These are phyloP conservation scores for Cheilosia vulpina DNA, from an alignment of 2,888 invertebrate species.

Conservation along the genomic window DNA sequence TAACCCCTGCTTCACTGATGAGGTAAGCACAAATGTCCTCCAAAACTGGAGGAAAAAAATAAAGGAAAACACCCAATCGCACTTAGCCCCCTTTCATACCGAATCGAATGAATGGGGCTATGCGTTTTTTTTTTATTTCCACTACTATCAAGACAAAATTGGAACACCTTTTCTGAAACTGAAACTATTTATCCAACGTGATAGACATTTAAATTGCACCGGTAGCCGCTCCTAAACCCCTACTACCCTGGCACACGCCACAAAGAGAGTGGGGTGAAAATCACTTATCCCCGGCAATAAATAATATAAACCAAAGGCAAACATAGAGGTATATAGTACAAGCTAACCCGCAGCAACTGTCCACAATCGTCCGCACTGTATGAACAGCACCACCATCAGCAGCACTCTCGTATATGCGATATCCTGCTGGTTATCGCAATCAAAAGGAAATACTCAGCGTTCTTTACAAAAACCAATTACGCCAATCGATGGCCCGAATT, in stretches of 20 bases:
- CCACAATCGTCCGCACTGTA: constrained; percentile 24
- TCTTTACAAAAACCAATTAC: constrained; percentile 74
- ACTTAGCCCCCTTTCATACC: constrained; percentile 36
- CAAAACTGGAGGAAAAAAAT: neutral
- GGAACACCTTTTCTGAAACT: constrained; percentile 45
- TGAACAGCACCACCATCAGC: constrained; percentile 10
- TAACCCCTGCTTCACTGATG: neutral
- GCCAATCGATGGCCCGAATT: constrained; percentile 71
- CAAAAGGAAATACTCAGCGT: constrained; percentile 73
- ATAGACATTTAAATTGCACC: constrained; percentile 70
- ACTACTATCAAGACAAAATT: constrained; percentile 15
- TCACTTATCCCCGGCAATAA: constrained; percentile 65
- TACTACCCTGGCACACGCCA: neutral
- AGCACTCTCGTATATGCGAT: constrained; percentile 13
- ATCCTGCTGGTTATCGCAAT: constrained; percentile 64
- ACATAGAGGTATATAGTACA: constrained; percentile 37
- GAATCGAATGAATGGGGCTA: constrained; percentile 38
- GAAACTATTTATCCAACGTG: constrained; percentile 70
- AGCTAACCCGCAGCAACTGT: constrained; percentile 41
- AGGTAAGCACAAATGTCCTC: neutral
- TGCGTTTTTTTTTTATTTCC: neutral
- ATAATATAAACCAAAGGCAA: constrained; percentile 67
- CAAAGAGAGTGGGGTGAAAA: constrained; percentile 28
- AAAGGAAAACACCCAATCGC: constrained; percentile 2
- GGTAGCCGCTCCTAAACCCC: neutral